Evolutionary conservation across 2,888 invertebrate genomes (phyloP).

Genomic region (Tortricodes alternella): DNA sequence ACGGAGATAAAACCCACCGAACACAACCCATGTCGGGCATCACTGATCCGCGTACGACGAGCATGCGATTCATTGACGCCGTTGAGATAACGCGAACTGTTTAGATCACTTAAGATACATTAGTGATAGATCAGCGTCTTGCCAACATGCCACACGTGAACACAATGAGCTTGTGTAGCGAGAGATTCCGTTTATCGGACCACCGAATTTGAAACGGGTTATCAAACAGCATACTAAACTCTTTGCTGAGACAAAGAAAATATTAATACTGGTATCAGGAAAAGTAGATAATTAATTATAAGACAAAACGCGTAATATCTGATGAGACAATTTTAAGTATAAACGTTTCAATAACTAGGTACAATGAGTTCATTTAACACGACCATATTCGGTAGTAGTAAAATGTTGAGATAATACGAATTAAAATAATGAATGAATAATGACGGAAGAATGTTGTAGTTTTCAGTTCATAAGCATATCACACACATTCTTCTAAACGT

Average conservation of each 20-base stretch:
- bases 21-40: slow-evolving; percentile 48
- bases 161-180: background rate
- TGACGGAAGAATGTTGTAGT: slow-evolving; percentile 19
- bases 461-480: slow-evolving; percentile 18
- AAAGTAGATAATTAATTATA: slow-evolving; percentile 19
- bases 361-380: slow-evolving; percentile 11
- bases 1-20: slow-evolving; percentile 54
- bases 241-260: slow-evolving; percentile 20
- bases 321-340: slow-evolving; percentile 13
- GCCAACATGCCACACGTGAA: slow-evolving; percentile 35
- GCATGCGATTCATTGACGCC: slow-evolving; percentile 72
- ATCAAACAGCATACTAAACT: slow-evolving; percentile 21
- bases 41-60: slow-evolving; percentile 49
- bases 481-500: no score
- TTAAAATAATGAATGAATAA: slow-evolving; percentile 14
- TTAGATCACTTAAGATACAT: slow-evolving; percentile 56
- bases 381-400: background rate
- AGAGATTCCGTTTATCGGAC: slow-evolving; percentile 7
- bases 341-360: slow-evolving; percentile 8
- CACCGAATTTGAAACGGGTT: slow-evolving; percentile 23
- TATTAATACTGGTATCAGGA: slow-evolving; percentile 12
- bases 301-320: slow-evolving; percentile 17
- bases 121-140: slow-evolving; percentile 47
- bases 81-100: slow-evolving; percentile 57
- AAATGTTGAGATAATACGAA: slow-evolving; percentile 6